Evolutionary conservation across 92 coral and sea anemone species (phyloP), one percentile per base, ranked within the genome.

Genomic region (Actinernus sp.): DNA sequence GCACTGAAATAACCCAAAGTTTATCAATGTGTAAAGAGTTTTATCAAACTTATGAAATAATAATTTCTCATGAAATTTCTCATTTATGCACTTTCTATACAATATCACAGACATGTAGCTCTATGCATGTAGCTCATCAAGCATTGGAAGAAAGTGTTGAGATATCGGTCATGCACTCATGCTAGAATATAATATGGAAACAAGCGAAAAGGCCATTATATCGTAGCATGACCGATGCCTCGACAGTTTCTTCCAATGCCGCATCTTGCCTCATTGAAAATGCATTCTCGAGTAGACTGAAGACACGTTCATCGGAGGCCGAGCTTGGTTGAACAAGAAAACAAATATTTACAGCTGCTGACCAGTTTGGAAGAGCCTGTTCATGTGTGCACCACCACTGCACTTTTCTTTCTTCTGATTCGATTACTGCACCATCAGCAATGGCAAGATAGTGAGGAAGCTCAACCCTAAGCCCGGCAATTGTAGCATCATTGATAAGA

Each of bases 201-300:
- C n/a, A n/a, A n/a, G n/a, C n/a, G n/a, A n/a, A n/a, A n/a, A n/a
- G n/a, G n/a, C n/a, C n/a, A n/a, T n/a, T n/a, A n/a, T n/a, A n/a
- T n/a, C n/a, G n/a, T n/a, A 83, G 64, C 89, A 83, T 83, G 19
- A 83, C 73, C 19, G 84, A 75, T 19, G 74, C 84, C 55, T 82
- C 89, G 12, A 66, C 83, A 18, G 78, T 82, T 74, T 82, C 88
- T 52, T 82, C 83, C 33, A 82, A 53, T 47, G 88, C 88, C 8
- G 62, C 64, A 58, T 74, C 83, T 49, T 74, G 88, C 32, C 19
- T 49, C 26, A 55, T 20, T 61, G 49, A 67, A n/a, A n/a, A n/a
- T n/a, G n/a, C n/a, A n/a, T n/a, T n/a, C n/a, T n/a, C n/a, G n/a
- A n/a, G n/a, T 19, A 38, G 40, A 34, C 55, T 61, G 21, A 39